Conservation (phyloP, 2,113 vertebrate species). For the Pitta sordida region DNA sequence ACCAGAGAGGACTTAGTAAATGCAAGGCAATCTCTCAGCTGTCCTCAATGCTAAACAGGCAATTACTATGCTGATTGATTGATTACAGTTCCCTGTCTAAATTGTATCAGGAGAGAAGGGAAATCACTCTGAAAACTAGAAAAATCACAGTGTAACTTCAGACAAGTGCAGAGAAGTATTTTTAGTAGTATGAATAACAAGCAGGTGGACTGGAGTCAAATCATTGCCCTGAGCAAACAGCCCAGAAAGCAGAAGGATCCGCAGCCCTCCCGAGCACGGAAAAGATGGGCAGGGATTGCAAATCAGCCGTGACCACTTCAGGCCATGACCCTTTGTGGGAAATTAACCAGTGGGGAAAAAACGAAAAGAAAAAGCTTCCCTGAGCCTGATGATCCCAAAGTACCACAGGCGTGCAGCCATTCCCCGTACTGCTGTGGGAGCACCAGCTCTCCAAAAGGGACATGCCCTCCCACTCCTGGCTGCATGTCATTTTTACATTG, state of each 20-base stretch:
- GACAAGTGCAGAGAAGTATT: background rate
- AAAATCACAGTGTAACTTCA: constrained; percentile 5
- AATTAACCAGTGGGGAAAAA: background rate
- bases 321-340: background rate
- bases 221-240: background rate
- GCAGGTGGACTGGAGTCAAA: background rate
- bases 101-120: background rate
- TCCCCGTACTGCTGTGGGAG: background rate
- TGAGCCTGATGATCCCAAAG: background rate
- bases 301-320: background rate
- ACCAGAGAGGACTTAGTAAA: background rate
- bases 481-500: background rate
- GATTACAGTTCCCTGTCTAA: constrained; percentile 46
- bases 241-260: background rate
- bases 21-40: constrained; percentile 12
- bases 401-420: background rate
- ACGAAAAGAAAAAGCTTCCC: background rate
- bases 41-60: constrained; percentile 13
- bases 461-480: background rate
- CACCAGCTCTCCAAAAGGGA: background rate
- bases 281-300: background rate
- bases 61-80: constrained; percentile 60
- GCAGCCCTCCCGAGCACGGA: background rate
- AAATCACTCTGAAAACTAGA: background rate
- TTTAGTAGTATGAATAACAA: background rate